phyloP scores from a whole-genome alignment of 2,888 invertebrate species.

The Pseudococcus viburni region DNA sequence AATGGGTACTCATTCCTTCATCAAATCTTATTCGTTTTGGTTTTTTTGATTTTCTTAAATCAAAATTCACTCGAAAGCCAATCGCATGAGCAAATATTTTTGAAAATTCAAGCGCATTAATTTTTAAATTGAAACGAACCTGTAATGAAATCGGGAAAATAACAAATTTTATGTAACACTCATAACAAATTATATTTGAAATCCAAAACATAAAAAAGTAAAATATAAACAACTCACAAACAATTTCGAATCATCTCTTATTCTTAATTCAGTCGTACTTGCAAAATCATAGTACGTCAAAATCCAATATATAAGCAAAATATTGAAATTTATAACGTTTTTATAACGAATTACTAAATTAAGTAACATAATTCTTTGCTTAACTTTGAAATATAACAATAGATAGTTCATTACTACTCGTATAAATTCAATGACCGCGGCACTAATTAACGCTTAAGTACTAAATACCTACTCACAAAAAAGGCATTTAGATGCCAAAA shows the following conservation, averaged over 20 bases:
- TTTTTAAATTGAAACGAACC: conserved; percentile 57
- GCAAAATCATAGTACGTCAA: background rate
- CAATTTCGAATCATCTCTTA: conserved; percentile 62
- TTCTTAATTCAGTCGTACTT: conserved; percentile 61
- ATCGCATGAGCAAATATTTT: conserved; percentile 62
- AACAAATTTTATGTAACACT: conserved; percentile 12
- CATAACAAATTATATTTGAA: background rate
- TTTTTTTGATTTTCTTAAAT: conserved; percentile 57
- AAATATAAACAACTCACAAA: conserved; percentile 60
- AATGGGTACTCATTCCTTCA: background rate
- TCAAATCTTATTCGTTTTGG: background rate
- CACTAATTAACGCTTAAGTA: conserved; percentile 9
- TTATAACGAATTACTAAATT: conserved; percentile 44
- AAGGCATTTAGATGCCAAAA: background rate
- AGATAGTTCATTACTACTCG: background rate
- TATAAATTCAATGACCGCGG: background rate
- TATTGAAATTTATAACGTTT: conserved; percentile 47
- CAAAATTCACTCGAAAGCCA: conserved; percentile 63
- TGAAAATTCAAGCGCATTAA: conserved; percentile 51
- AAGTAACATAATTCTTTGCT: conserved; percentile 4
- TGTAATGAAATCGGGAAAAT: background rate
- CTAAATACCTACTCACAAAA: conserved; percentile 4
- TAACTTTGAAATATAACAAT: conserved; percentile 11
- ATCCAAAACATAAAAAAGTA: conserved; percentile 16
- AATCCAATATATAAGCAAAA: conserved; percentile 30